phyloP scores from a whole-genome alignment of 1,140 invertebrate species.

The Drosophila seguyi region DNA sequence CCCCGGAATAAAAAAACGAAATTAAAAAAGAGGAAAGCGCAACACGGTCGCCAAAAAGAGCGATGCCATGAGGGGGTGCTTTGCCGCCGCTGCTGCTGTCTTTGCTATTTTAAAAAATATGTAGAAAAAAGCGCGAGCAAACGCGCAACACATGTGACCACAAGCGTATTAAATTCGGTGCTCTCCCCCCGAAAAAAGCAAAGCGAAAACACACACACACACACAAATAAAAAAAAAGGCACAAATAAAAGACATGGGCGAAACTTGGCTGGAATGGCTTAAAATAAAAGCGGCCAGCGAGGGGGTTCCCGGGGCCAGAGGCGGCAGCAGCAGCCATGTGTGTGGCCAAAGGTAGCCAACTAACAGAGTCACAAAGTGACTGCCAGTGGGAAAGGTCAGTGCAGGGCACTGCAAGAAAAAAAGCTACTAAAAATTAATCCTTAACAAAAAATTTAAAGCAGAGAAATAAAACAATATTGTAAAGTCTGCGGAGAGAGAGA shows the following conservation, averaged over 20 bases:
- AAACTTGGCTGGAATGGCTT: constrained; percentile 42
- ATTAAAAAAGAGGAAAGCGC: constrained; percentile 70
- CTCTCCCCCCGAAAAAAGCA: constrained; percentile 58
- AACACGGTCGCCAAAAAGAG: constrained; percentile 55
- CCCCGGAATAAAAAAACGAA: constrained; percentile 58
- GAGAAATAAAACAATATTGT: background rate
- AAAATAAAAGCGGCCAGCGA: constrained; percentile 31
- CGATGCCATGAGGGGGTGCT: background rate
- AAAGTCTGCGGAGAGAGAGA: background rate
- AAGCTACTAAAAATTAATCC: background rate
- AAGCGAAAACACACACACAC: constrained; percentile 9
- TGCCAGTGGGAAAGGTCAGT: constrained; percentile 60
- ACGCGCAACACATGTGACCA: constrained; percentile 78
- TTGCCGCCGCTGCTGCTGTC: constrained; percentile 33
- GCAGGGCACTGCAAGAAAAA: constrained; percentile 59
- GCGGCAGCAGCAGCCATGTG: constrained; percentile 12
- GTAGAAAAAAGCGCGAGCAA: constrained; percentile 50
- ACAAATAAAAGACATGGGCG: constrained; percentile 35
- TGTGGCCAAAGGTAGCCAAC: constrained; percentile 68
- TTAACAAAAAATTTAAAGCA: background rate
- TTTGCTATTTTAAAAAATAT: constrained; percentile 78
- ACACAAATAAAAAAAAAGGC: constrained; percentile 12
- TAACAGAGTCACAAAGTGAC: constrained; percentile 73
- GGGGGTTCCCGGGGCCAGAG: constrained; percentile 7
- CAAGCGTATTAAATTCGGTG: constrained; percentile 80